Evolutionary conservation across 2,888 invertebrate species (phyloP), one percentile per base, ranked within the genome.

Genomic region (Serripes groenlandicus): DNA sequence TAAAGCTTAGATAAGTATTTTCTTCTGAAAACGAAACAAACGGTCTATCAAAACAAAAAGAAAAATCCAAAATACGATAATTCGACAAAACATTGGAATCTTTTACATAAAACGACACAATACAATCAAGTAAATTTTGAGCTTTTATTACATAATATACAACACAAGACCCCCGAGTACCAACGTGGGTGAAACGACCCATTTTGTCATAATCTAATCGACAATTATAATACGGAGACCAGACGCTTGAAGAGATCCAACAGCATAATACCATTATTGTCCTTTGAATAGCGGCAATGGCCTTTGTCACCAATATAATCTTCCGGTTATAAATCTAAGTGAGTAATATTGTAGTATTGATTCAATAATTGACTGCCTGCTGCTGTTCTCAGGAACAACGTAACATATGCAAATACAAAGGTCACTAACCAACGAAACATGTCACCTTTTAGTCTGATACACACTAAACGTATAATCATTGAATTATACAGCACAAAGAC

Each of bases 191-290:
- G 18, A 34, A 49, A 4, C 35, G 42, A 32, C 69, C 76, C 1
- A 56, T 58, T 3, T 66, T 23, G 42, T 70, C 42, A n/a, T n/a
- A n/a, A n/a, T n/a, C n/a, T n/a, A n/a, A n/a, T 18, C 77, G n/a
- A 18, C 77, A 71, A 52, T 77, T 49, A 71, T 21, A 26, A 77
- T 71, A 2, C 77, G 56, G 3, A 77, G 26, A 9, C 71, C 77
- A 23, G 77, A 62, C n/a, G 70, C 70, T 34, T 77, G 71, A 15
- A 71, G n/a, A 77, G 32, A 54, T 77, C 77, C 35, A 77, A 30
- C 35, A 77, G 23, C 15, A 71, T 7, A 35, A 28, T 15, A 23
- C 75, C 75, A 30, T 76, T 56, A 26, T 68, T 42, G 37, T 76
- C 69, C 60, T 69, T 54, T 37, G 69, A 58, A 58, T 35, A 64